Evolutionary conservation across 2,888 invertebrate species (phyloP).

Genomic region (Clanis bilineata): DNA sequence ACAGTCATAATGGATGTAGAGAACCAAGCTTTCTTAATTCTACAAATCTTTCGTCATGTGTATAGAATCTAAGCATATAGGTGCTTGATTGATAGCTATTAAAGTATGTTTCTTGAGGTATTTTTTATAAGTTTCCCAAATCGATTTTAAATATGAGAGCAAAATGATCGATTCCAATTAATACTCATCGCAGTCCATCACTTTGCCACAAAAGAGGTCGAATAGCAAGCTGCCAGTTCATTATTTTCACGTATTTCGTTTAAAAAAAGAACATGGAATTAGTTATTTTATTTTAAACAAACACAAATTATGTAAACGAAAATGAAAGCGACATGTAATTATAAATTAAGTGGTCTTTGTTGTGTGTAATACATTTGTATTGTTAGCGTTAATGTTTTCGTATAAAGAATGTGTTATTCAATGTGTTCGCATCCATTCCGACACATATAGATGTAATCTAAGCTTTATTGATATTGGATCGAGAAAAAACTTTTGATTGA

Average conservation of each 20-base stretch:
- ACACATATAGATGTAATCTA: constrained; percentile 33
- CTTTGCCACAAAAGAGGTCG: background rate
- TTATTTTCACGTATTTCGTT: background rate
- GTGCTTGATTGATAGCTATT: background rate
- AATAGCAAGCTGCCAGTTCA: background rate
- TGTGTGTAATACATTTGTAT: constrained; percentile 31
- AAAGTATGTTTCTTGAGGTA: background rate
- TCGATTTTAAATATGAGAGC: background rate
- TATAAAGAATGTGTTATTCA: constrained; percentile 16
- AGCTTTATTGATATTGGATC: constrained; percentile 37
- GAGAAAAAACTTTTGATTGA: constrained; percentile 60
- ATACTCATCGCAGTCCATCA: background rate
- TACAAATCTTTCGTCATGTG: too few relatives aligned
- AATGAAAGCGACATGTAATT: constrained; percentile 45
- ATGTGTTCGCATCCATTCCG: constrained; percentile 3
- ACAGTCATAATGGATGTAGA: too few relatives aligned
- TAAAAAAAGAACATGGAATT: background rate
- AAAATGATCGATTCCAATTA: background rate
- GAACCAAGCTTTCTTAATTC: too few relatives aligned
- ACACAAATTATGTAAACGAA: constrained; percentile 38
- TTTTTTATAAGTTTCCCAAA: background rate
- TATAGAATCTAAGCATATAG: too few relatives aligned
- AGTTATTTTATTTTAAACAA: constrained; percentile 7
- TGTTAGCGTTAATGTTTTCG: constrained; percentile 13
- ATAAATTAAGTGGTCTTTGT: constrained; percentile 46